These are phyloP conservation scores for Amblyjoppa proteus DNA, from an alignment of 2,888 invertebrate genomes.

Conservation along the genomic window DNA sequence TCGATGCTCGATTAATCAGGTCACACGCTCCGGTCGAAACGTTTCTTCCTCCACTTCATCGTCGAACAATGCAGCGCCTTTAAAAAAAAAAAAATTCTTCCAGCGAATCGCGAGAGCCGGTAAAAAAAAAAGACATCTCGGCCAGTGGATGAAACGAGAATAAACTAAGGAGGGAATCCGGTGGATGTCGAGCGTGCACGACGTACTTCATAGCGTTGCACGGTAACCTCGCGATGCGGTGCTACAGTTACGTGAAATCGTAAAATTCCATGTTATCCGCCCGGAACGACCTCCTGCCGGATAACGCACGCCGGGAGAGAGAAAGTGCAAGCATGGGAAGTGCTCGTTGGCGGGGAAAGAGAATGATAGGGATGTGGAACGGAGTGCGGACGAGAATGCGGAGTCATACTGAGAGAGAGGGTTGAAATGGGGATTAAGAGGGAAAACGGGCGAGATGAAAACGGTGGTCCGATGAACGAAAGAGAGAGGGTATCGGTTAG, in stretches of 20 bases:
- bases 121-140: conserved; percentile 1
- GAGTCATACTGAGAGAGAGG: neutral
- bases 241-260: conserved; percentile 45
- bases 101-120: too few relatives aligned
- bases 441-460: conserved; percentile 29
- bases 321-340: conserved; percentile 16
- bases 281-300: conserved; percentile 54
- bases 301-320: conserved; percentile 24
- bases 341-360: conserved; percentile 2
- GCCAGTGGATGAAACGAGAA: neutral
- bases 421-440: conserved; percentile 48
- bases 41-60: neutral
- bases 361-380: neutral
- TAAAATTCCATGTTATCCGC: conserved; percentile 58
- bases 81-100: neutral
- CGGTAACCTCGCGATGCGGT: conserved; percentile 4
- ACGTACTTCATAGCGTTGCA: conserved; percentile 7
- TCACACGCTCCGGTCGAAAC: neutral
- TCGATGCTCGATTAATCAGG: conserved; percentile 50
- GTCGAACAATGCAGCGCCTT: neutral
- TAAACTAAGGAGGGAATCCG: neutral
- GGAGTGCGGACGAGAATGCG: neutral
- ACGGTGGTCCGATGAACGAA: conserved; percentile 3
- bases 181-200: conserved; percentile 7
- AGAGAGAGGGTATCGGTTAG: neutral